Evolutionary conservation across 37 sponge, comb jelly and placozoan genomes (phyloP).

Genomic region (Agelas oroides): DNA sequence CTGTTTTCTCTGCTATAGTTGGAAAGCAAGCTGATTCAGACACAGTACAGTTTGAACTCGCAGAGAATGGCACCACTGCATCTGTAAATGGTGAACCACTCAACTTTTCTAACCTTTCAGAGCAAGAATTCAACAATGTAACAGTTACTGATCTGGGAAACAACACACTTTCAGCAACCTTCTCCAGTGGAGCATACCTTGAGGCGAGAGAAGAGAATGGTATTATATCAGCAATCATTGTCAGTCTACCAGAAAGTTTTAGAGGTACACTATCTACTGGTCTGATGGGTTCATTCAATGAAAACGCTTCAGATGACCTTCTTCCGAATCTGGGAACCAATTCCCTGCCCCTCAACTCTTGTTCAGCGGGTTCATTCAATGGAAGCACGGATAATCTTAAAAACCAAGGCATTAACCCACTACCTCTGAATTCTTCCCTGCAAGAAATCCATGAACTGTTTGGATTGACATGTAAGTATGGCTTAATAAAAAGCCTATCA

Average conservation of each 20-base stretch:
- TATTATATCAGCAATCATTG: conserved; percentile 19
- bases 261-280: conserved; percentile 18
- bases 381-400: conserved; percentile 45
- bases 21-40: conserved; percentile 49
- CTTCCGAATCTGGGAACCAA: neutral
- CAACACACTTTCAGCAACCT: conserved; percentile 4
- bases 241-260: conserved; percentile 29
- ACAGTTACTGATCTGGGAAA: conserved; percentile 26
- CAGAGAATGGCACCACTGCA: neutral
- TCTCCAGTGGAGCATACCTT: conserved; percentile 27
- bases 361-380: conserved; percentile 61
- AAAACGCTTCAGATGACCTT: conserved; percentile 55
- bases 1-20: conserved; percentile 64
- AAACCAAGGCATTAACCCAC: neutral
- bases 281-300: conserved; percentile 64
- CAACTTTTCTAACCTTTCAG: conserved; percentile 12
- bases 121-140: conserved; percentile 28
- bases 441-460: conserved; percentile 57
- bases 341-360: conserved; percentile 28
- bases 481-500: too few species aligned
- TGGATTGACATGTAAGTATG: conserved; percentile 69
- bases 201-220: conserved; percentile 25
- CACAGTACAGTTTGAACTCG: conserved; percentile 60
- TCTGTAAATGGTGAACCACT: conserved; percentile 27
- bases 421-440: conserved; percentile 26